These are phyloP conservation scores for Lepidochitona cinerea DNA, from an alignment of 2,888 invertebrate species.

Conservation along the genomic window DNA sequence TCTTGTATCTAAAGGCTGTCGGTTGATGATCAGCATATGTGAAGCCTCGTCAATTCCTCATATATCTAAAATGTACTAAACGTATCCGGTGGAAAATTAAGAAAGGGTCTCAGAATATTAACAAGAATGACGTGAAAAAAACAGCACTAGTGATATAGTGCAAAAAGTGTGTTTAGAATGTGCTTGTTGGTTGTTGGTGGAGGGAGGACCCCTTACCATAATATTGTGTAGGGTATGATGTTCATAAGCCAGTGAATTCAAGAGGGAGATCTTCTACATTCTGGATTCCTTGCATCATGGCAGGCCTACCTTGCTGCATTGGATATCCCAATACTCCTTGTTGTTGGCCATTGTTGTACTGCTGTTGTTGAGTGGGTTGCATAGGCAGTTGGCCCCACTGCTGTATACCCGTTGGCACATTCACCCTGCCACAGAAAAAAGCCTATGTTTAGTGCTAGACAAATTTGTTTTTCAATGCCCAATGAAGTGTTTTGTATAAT, in stretches of 20 bases:
- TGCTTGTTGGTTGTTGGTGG: too few relatives aligned
- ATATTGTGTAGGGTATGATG: background rate
- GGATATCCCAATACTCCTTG: slow-evolving; percentile 44
- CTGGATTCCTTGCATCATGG: slow-evolving; percentile 4
- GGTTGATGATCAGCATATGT: too few relatives aligned
- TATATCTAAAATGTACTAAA: background rate
- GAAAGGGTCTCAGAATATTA: too few relatives aligned
- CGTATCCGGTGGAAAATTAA: too few relatives aligned
- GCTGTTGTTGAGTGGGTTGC: slow-evolving; percentile 57
- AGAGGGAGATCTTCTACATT: slow-evolving; percentile 4
- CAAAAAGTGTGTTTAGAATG: too few relatives aligned
- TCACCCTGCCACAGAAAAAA: too few relatives aligned
- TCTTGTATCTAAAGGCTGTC: too few relatives aligned
- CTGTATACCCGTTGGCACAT: slow-evolving; percentile 36
- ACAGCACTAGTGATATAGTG: too few relatives aligned
- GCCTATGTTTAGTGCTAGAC: too few relatives aligned
- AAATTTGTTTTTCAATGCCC: too few relatives aligned
- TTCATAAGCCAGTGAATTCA: slow-evolving; percentile 6
- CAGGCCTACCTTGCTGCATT: slow-evolving; percentile 26
- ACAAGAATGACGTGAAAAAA: too few relatives aligned
- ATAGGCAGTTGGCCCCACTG: slow-evolving; percentile 55
- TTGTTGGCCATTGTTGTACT: slow-evolving; percentile 50
- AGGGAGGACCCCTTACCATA: slow-evolving; percentile 5
- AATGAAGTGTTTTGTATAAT: too few relatives aligned
- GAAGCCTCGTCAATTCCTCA: background rate